Percentiles rank a stretch among this genome's conserved stretches.
These are phyloP conservation scores for Cnemophilus loriae DNA, from an alignment of 2,113 vertebrate species.

Conservation along the genomic window DNA sequence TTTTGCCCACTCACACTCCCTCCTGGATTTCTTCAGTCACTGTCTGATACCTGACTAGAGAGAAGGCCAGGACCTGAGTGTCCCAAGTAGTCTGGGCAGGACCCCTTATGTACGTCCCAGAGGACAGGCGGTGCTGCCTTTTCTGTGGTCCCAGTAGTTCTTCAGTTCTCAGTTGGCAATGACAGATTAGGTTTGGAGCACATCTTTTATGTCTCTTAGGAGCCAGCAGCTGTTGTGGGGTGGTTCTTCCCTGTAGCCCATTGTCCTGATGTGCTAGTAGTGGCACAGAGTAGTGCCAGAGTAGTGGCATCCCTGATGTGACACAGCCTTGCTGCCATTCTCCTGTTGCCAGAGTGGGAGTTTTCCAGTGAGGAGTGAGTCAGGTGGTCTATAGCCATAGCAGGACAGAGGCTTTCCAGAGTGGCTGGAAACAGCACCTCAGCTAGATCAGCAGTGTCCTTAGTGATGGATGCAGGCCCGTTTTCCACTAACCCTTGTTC, in stretches of 20 bases:
- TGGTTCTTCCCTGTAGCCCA: neutral
- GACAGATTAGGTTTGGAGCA: neutral
- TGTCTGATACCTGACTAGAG: neutral
- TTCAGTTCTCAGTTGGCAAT: neutral
- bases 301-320: neutral
- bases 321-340: neutral
- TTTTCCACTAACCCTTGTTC: neutral
- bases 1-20: neutral
- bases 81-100: neutral
- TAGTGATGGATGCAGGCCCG: neutral
- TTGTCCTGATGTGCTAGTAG: neutral
- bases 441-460: neutral
- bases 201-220: neutral
- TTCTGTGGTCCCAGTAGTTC: neutral
- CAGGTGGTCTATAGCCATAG: neutral
- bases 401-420: neutral
- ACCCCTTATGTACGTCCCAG: accelerated
- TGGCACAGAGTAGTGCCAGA: neutral
- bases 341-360: neutral
- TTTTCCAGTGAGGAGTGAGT: neutral
- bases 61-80: neutral
- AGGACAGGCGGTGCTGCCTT: neutral
- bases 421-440: neutral
- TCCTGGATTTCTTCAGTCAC: neutral
- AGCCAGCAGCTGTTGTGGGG: neutral